These are phyloP conservation scores for Gymnothorax javanicus DNA, from an alignment of 2,797 vertebrate genomes.

Conservation along the genomic window DNA sequence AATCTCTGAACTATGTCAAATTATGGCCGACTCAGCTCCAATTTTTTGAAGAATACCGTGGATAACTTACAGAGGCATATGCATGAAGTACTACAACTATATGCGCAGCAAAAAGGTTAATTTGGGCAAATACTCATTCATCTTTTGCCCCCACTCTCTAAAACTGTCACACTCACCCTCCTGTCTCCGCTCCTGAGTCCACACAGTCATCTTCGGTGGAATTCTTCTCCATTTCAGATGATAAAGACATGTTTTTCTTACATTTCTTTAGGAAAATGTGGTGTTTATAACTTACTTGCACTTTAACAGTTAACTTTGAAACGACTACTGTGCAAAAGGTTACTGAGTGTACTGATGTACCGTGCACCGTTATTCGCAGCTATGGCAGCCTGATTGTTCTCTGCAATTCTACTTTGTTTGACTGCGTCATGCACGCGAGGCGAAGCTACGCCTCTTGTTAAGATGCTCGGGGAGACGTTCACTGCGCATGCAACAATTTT, in stretches of 20 bases:
- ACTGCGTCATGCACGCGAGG: conserved; percentile 16
- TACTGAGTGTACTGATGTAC: neutral
- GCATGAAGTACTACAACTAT: neutral
- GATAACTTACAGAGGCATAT: neutral
- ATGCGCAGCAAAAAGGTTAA: neutral
- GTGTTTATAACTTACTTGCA: neutral
- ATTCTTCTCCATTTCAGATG: conserved; percentile 67
- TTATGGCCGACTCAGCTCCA: neutral
- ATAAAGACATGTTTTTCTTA: neutral
- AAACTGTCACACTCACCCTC: conserved; percentile 74
- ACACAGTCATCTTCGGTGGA: conserved; percentile 79
- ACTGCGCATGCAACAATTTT: neutral
- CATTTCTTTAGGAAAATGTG: conserved; percentile 37
- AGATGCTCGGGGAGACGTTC: neutral
- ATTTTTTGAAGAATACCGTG: neutral
- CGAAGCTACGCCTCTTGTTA: conserved; percentile 21
- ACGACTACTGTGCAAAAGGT: neutral
- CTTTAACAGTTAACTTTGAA: neutral
- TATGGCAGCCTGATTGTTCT: neutral
- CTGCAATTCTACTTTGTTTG: neutral
- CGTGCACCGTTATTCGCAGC: neutral
- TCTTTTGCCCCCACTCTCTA: too few species aligned
- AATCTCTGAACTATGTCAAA: neutral
- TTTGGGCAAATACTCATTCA: neutral
- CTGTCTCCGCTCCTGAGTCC: conserved; percentile 89